Conservation (phyloP, 2,113 vertebrate species). For the Opisthocomus hoazin region DNA sequence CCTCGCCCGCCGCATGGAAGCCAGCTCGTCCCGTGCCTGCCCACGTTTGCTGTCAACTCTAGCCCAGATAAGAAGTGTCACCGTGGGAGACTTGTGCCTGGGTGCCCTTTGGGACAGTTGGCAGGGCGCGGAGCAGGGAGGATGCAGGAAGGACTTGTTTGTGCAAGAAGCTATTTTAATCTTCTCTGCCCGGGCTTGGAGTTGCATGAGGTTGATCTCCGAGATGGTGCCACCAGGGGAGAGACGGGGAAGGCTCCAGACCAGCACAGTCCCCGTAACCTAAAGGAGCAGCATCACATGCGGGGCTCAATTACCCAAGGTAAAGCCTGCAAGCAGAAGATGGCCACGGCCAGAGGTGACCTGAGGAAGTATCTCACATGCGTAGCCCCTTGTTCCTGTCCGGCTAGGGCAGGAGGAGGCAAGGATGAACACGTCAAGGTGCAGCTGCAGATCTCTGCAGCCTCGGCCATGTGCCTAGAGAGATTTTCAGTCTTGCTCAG, state of each 20-base stretch:
- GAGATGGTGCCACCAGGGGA: background rate
- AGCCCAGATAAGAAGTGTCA: conserved; percentile 20
- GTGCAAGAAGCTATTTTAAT: conserved; percentile 35
- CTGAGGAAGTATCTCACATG: fast-evolving
- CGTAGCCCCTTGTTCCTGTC: background rate
- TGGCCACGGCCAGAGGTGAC: background rate
- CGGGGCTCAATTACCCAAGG: conserved; percentile 96
- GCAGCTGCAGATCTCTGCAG: background rate
- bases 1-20: background rate
- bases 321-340: conserved; percentile 4
- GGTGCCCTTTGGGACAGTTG: conserved; percentile 14
- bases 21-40: background rate
- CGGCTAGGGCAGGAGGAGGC: background rate
- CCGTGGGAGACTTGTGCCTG: background rate
- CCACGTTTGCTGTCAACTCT: background rate
- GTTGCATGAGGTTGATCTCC: background rate
- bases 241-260: background rate
- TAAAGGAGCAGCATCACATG: conserved; percentile 88
- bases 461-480: background rate
- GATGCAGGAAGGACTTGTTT: conserved; percentile 22
- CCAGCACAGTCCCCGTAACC: conserved; percentile 86
- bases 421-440: background rate
- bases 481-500: background rate
- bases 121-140: background rate
- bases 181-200: background rate